A percentile compares a stretch with the other conserved stretches of the same genome.
phyloP scores from a whole-genome alignment of 2,888 invertebrate genomes.

The Phania funesta region DNA sequence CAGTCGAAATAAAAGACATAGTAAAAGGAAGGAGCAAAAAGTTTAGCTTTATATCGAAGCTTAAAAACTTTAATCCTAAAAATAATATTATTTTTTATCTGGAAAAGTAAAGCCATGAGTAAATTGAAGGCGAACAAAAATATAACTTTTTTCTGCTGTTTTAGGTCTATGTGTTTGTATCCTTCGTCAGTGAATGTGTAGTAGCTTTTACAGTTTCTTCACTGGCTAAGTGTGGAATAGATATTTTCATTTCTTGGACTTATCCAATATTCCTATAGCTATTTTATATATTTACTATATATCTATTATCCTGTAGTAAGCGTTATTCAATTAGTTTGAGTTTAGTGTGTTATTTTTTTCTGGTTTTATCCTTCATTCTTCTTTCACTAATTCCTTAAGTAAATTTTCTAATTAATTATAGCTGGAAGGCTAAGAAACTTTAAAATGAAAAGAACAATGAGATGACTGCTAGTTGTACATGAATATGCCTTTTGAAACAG shows the following conservation, averaged over 20 bases:
- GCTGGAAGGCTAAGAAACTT: constrained; percentile 32
- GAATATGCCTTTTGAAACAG: no score
- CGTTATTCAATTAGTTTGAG: constrained; percentile 37
- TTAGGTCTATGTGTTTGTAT: not conserved
- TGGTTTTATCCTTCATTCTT: constrained; percentile 1
- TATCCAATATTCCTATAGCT: no score
- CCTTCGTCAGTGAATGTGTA: not conserved
- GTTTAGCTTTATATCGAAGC: constrained; percentile 50
- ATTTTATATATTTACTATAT: no score
- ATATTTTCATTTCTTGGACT: no score
- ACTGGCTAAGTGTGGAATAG: not conserved
- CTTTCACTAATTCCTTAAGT: constrained; percentile 55
- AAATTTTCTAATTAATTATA: constrained; percentile 64
- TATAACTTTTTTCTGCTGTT: no score
- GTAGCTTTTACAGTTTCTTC: constrained; percentile 4
- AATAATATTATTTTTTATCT: constrained; percentile 58
- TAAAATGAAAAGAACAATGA: constrained; percentile 20
- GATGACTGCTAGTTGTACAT: no score
- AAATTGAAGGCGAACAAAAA: constrained; percentile 14
- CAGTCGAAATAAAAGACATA: constrained; percentile 1
- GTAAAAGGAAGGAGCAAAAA: constrained; percentile 1
- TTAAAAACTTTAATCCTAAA: constrained; percentile 61
- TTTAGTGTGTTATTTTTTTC: constrained; percentile 14
- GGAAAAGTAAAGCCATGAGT: constrained; percentile 3
- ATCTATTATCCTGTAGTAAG: not conserved